Conservation (phyloP, 2,797 vertebrate species). For the Danio choprae region DNA sequence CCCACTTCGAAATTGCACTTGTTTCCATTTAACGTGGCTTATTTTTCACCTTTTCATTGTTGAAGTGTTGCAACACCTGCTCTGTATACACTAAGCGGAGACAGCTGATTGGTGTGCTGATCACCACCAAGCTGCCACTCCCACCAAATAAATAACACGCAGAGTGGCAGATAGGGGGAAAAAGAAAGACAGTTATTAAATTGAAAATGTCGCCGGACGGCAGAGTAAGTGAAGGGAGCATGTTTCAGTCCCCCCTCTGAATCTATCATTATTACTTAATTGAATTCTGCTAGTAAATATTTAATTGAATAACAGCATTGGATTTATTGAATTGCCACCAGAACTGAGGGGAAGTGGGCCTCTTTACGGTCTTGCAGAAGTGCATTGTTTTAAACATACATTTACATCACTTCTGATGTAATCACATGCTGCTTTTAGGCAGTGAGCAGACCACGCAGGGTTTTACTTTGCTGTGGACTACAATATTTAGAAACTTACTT, state of each 20-base stretch:
- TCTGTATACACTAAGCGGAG: background rate
- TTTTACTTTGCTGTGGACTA: no score
- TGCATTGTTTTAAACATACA: slow-evolving; percentile 51
- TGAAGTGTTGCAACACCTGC: background rate
- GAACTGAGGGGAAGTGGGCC: slow-evolving; percentile 64
- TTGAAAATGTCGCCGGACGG: slow-evolving; percentile 68
- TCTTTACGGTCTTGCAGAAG: slow-evolving; percentile 66
- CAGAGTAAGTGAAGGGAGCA: slow-evolving; percentile 62
- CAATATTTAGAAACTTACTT: no score
- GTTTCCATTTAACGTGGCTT: slow-evolving; percentile 83
- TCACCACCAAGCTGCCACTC: slow-evolving; percentile 19
- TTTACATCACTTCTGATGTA: slow-evolving; percentile 66
- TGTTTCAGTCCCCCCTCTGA: slow-evolving; percentile 65
- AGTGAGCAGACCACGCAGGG: background rate
- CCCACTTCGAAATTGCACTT: slow-evolving; percentile 87
- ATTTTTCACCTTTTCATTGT: slow-evolving; percentile 45
- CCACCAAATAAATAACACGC: slow-evolving; percentile 58
- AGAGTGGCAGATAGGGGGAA: slow-evolving; percentile 55
- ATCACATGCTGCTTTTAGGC: slow-evolving; percentile 70
- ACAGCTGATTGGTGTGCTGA: slow-evolving; percentile 30
- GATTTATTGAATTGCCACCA: slow-evolving; percentile 70
- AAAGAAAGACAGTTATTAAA: slow-evolving; percentile 66
- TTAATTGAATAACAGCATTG: slow-evolving; percentile 74
- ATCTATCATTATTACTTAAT: slow-evolving; percentile 74
- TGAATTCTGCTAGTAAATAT: slow-evolving; percentile 73